These are phyloP conservation scores for Ascaphus truei DNA, from an alignment of 2,113 vertebrate genomes.

Conservation along the genomic window DNA sequence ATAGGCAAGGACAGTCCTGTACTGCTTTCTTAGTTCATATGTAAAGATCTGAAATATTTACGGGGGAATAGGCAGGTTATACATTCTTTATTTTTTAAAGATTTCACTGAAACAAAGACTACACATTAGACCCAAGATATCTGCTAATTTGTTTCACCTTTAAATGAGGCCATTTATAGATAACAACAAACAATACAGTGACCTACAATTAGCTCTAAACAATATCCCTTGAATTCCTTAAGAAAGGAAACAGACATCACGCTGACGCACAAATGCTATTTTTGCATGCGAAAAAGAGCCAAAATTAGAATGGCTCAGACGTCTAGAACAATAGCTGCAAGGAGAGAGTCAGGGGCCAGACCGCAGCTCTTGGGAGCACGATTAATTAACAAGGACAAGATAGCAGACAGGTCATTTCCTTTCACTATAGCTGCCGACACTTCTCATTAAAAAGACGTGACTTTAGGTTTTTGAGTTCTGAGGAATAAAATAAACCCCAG, in stretches of 20 bases:
- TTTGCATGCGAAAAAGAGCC: slow-evolving; percentile 55
- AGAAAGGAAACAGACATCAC: slow-evolving; percentile 79
- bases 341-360: slow-evolving; percentile 13
- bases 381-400: slow-evolving; percentile 29
- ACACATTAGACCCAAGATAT: too few relatives aligned
- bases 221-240: slow-evolving; percentile 76
- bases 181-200: slow-evolving; percentile 69
- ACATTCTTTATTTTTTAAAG: too few relatives aligned
- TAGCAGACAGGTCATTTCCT: slow-evolving; percentile 18
- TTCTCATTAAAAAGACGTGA: not conserved
- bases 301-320: slow-evolving; percentile 72
- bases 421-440: not conserved
- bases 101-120: too few relatives aligned
- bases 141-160: slow-evolving; percentile 47
- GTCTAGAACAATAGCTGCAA: slow-evolving; percentile 53
- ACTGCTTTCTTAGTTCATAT: too few relatives aligned
- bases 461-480: not conserved
- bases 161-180: slow-evolving; percentile 59
- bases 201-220: slow-evolving; percentile 76
- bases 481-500: not conserved
- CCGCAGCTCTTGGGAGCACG: not conserved
- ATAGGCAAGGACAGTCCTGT: too few relatives aligned
- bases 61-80: too few relatives aligned
- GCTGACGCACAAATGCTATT: slow-evolving; percentile 74
- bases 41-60: too few relatives aligned